Evolutionary conservation across 2,797 vertebrate genomes (phyloP).

Genomic region (Mus minutoides): DNA sequence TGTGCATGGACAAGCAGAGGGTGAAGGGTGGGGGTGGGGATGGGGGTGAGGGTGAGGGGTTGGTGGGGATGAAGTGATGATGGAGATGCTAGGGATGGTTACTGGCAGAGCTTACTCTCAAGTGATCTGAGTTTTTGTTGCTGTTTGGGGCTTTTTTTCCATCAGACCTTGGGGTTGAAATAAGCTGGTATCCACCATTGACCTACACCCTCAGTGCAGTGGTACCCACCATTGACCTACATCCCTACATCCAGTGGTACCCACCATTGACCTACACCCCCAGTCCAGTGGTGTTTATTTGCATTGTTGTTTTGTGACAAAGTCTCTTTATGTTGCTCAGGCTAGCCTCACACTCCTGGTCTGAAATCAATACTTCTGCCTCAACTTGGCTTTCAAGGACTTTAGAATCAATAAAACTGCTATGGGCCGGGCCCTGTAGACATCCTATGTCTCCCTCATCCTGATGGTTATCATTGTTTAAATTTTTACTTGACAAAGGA

Average conservation of each 20-base stretch:
- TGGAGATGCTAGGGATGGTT: no score
- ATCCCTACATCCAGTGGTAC: no score
- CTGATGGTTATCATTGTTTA: neutral
- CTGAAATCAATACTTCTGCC: neutral
- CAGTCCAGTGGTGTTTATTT: neutral
- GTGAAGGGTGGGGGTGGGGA: no score
- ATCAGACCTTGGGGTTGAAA: neutral
- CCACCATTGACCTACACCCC: neutral
- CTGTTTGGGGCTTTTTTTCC: neutral
- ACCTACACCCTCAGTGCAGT: neutral
- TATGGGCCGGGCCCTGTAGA: neutral
- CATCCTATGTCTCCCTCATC: rapidly evolving
- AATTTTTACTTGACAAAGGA: neutral
- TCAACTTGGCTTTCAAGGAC: neutral
- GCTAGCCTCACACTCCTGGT: neutral
- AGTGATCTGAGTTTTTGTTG: neutral
- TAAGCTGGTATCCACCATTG: neutral
- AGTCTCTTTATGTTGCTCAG: neutral
- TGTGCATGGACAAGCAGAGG: neutral
- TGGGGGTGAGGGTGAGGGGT: no score
- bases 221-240: neutral
- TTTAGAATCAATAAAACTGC: neutral
- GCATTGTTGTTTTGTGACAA: neutral
- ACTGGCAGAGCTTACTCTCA: no score
- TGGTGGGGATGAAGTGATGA: no score